Percentiles rank a stretch among this genome's conserved stretches.
Conservation (phyloP, 2,797 vertebrate genomes). For the Malacoraja senta region DNA sequence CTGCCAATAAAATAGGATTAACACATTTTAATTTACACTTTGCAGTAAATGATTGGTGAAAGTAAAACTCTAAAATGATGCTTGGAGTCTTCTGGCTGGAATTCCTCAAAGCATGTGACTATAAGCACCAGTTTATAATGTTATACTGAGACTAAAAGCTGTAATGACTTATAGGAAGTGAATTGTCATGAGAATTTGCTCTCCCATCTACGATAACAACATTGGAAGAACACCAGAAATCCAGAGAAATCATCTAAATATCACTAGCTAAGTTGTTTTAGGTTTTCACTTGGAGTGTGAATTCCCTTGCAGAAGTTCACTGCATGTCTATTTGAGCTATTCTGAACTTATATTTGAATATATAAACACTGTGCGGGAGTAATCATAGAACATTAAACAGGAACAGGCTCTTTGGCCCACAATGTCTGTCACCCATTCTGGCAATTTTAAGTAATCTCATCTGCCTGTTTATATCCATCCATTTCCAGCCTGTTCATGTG, state of each 20-base stretch:
- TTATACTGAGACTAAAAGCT: neutral
- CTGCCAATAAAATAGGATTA: neutral
- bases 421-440: too few species aligned
- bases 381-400: too few species aligned
- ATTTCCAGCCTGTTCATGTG: too few species aligned
- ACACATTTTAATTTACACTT: neutral
- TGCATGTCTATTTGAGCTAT: too few species aligned
- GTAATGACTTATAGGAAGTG: neutral
- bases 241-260: neutral
- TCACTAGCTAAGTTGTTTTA: neutral
- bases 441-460: too few species aligned
- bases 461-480: too few species aligned
- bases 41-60: neutral
- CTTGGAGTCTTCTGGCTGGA: neutral
- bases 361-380: too few species aligned
- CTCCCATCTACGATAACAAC: neutral
- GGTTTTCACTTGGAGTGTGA: neutral
- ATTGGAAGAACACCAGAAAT: neutral
- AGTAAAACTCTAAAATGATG: neutral
- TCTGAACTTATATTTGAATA: too few species aligned
- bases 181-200: neutral
- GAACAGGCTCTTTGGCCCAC: too few species aligned
- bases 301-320: neutral
- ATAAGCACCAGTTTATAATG: neutral
- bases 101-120: neutral